Conservation (phyloP, 2,113 vertebrate genomes). For the Furnarius figulus region DNA sequence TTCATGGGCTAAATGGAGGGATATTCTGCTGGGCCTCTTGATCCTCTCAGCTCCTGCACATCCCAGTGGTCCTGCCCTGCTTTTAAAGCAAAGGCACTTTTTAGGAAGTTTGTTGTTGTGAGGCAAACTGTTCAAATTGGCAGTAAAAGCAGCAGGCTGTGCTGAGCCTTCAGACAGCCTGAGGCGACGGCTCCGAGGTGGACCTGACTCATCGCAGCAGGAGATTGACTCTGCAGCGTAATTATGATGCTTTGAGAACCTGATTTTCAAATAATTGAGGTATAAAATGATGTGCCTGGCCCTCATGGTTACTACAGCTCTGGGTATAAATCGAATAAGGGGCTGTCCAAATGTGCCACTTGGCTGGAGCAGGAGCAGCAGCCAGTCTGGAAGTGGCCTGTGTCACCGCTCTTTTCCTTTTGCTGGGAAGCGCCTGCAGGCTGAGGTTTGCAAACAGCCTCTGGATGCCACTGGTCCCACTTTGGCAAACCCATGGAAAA, state of each 20-base stretch:
- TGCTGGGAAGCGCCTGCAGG: background rate
- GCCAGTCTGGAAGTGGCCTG: background rate
- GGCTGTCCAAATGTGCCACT: conserved; percentile 16
- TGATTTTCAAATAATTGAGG: conserved; percentile 63
- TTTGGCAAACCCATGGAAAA: background rate
- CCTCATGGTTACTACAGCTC: conserved; percentile 23
- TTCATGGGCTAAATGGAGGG: background rate
- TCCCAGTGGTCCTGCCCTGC: background rate
- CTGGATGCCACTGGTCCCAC: background rate
- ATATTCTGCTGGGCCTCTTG: background rate
- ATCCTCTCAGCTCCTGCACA: background rate
- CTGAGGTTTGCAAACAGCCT: background rate
- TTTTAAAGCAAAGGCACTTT: background rate
- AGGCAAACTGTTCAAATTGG: background rate
- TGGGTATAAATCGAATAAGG: conserved; percentile 6
- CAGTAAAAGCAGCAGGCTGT: background rate
- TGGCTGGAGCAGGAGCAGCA: background rate
- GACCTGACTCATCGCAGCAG: conserved; percentile 51
- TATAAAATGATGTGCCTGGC: conserved; percentile 42
- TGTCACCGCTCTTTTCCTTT: background rate
- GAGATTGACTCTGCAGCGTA: conserved; percentile 53
- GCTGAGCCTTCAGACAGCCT: background rate
- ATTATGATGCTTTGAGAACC: conserved; percentile 48
- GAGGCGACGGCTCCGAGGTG: conserved; percentile 10
- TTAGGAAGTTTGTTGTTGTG: background rate